Percentiles rank a stretch among this genome's conserved stretches.
These are phyloP conservation scores for Cephus cinctus DNA, from an alignment of 1,140 invertebrate genomes.

Conservation along the genomic window DNA sequence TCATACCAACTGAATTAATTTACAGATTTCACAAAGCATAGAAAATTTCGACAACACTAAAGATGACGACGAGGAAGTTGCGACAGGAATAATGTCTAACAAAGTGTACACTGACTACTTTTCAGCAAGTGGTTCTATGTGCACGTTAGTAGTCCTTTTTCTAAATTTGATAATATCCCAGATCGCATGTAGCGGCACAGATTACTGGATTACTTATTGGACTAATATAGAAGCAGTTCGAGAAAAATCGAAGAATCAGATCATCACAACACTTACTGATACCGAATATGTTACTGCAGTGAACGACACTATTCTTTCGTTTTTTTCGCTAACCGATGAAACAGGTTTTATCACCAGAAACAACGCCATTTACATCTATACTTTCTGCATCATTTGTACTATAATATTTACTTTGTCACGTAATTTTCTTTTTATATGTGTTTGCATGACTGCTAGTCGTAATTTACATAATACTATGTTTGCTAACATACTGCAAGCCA, in stretches of 20 bases:
- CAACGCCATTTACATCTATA: conserved; percentile 50
- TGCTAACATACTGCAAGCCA: conserved; percentile 67
- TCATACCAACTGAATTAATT: background rate
- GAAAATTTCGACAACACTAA: conserved; percentile 26
- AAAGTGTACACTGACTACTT: conserved; percentile 68
- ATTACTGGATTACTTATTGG: conserved; percentile 84
- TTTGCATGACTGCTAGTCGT: conserved; percentile 79
- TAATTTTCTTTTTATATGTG: conserved; percentile 72
- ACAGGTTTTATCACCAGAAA: conserved; percentile 29
- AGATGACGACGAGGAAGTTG: conserved; percentile 41
- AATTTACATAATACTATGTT: conserved; percentile 86
- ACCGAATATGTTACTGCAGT: background rate
- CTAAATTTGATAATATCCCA: conserved; percentile 68
- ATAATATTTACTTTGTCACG: conserved; percentile 60
- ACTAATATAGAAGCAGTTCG: conserved; percentile 54
- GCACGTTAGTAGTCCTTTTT: conserved; percentile 59
- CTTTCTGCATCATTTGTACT: conserved; percentile 38
- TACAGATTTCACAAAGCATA: background rate
- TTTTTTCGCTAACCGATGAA: conserved; percentile 26
- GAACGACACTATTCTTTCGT: conserved; percentile 18
- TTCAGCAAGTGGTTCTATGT: conserved; percentile 62
- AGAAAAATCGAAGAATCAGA: background rate
- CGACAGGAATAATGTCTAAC: conserved; percentile 59
- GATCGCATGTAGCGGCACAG: conserved; percentile 66
- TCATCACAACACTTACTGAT: background rate